These are phyloP conservation scores for Anoura caudifer DNA, from an alignment of 2,113 vertebrate species.

Conservation along the genomic window DNA sequence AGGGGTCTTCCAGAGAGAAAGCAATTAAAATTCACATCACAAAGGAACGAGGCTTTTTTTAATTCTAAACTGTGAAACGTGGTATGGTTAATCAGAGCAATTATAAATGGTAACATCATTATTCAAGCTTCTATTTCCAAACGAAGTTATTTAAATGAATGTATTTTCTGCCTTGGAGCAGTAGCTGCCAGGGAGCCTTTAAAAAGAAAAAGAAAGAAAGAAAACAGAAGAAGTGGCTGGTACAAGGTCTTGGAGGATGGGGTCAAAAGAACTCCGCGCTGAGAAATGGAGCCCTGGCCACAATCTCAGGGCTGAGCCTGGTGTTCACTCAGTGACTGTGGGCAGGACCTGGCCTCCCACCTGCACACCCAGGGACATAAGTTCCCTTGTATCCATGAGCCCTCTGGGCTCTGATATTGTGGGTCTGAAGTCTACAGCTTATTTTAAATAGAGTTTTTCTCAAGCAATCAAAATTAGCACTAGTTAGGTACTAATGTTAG, in stretches of 20 bases:
- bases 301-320: neutral
- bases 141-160: constrained; percentile 77
- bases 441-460: constrained; percentile 40
- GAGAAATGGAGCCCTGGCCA: neutral
- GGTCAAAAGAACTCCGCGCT: neutral
- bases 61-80: constrained; percentile 67
- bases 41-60: constrained; percentile 61
- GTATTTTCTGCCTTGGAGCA: constrained; percentile 72
- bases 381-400: neutral
- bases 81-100: constrained; percentile 75
- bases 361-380: neutral
- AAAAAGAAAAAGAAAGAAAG: constrained; percentile 48
- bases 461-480: too few relatives aligned
- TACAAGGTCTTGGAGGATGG: constrained; percentile 2
- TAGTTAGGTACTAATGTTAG: too few relatives aligned
- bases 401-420: neutral
- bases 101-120: constrained; percentile 76
- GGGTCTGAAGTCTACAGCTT: neutral
- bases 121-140: constrained; percentile 76
- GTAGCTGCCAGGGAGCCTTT: constrained; percentile 67
- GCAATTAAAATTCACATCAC: constrained; percentile 73
- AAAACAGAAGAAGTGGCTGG: neutral
- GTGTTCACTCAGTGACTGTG: neutral
- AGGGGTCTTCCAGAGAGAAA: constrained; percentile 29
- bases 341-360: neutral